phyloP scores from a whole-genome alignment of 2,888 invertebrate genomes.

The Rhagonycha fulva region DNA sequence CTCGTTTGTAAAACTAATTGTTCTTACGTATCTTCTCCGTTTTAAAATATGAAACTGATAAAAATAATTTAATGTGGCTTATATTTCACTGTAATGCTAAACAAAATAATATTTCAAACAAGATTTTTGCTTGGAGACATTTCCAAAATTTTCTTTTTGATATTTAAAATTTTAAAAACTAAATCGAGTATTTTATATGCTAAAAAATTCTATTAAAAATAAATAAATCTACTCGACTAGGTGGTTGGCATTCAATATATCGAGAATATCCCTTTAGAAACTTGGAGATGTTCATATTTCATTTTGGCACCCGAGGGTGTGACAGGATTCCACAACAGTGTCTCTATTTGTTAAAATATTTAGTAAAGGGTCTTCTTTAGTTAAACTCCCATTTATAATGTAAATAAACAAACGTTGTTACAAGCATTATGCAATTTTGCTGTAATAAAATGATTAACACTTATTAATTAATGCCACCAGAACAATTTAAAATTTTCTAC shows the following conservation, averaged over 20 bases:
- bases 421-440: background rate
- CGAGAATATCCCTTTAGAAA: constrained; percentile 21
- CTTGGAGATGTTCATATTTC: constrained; percentile 23
- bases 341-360: constrained; percentile 19
- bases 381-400: background rate
- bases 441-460: background rate
- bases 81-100: background rate
- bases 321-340: constrained; percentile 10
- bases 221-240: background rate
- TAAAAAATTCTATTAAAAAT: background rate
- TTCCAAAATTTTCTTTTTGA: too few relatives aligned
- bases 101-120: background rate
- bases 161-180: too few relatives aligned
- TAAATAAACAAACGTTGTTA: background rate
- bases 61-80: background rate
- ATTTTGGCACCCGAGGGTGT: constrained; percentile 15
- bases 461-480: background rate
- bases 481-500: too few relatives aligned
- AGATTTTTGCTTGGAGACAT: too few relatives aligned
- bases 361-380: background rate
- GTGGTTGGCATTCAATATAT: constrained; percentile 16
- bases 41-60: constrained; percentile 1
- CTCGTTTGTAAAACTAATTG: constrained; percentile 13
- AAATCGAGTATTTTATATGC: background rate
- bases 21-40: constrained; percentile 11